Base-by-base conservation (phyloP, 2,888 invertebrate species). In the Subacronicta megacephala region DNA sequence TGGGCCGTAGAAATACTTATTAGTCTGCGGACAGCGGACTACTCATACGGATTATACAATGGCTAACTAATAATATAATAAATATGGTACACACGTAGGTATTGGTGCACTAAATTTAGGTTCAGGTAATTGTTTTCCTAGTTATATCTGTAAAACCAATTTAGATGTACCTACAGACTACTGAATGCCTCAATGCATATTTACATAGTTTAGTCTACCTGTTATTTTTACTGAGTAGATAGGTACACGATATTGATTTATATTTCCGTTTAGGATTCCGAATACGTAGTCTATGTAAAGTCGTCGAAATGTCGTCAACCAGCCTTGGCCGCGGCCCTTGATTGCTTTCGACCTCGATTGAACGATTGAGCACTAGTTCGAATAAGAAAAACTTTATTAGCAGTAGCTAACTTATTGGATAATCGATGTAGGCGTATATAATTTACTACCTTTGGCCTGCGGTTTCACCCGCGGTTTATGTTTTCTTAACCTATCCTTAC, bases 1-100 rank as follows among this genome's bases (percentile, higher is more conserved):
- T 90, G 75, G 89, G 88, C 79, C 51, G 81, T 90, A 84, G 82
- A 81, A 50, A 50, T 54, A 62, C 70, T 31, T 66, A 78, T 78
- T 75, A 76, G 77, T 69, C 55, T 64, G 61, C 70, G 69, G 68
- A 61, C 60, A 55, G 51, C 26, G 62, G 40, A 31, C 41, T 53
- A 50, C 40, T 52, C 45, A 63, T 63, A 61, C 54, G 51, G 66
- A 63, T 59, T 44, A 55, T 71, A 63, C 63, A 66, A 73, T 63
- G 40, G 63, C 45, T 51, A 70, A 60, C 57, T 58, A 52, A 65
- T 56, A 64, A 38, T 1, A 12, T 31, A n/a, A 31, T 31, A 31
- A n/a, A 10, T 10, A 52, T 43, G 42, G 37, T 52, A 41, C 18
- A 13, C 33, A 42, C 35, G 10, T 10, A 10, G 3, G 23, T 55